phyloP scores from a whole-genome alignment of 2,797 vertebrate genomes.

The Myiothlypis coronata region DNA sequence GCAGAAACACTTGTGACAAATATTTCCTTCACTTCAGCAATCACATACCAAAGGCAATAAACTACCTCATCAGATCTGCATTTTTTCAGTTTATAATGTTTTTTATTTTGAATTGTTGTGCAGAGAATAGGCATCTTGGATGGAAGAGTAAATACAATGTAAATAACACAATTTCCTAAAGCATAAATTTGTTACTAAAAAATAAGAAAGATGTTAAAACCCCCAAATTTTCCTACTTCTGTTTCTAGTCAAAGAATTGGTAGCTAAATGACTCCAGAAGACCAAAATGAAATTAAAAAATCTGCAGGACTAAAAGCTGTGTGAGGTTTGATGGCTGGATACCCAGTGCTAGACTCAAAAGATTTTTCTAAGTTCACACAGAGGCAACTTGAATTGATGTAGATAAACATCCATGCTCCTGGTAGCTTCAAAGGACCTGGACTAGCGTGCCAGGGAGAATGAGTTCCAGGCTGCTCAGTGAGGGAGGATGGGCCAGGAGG shows the following conservation, averaged over 20 bases:
- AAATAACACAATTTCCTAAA: not conserved
- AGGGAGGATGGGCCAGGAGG: not conserved
- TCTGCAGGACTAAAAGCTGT: not conserved
- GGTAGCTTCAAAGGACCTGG: not conserved
- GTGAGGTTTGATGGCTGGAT: not conserved
- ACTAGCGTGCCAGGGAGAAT: not conserved
- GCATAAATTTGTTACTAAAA: not conserved
- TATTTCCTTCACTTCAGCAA: conserved; percentile 9
- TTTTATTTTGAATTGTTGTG: not conserved
- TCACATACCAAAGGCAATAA: not conserved
- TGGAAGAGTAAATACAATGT: not conserved
- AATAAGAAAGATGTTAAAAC: not conserved
- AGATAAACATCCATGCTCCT: not conserved
- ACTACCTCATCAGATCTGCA: not conserved
- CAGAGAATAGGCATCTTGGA: not conserved
- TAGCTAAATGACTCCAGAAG: not conserved
- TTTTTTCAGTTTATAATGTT: not conserved
- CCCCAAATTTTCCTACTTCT: not conserved
- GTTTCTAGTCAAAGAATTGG: not conserved
- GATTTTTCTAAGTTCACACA: not conserved
- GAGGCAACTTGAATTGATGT: not conserved
- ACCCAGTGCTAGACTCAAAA: not conserved
- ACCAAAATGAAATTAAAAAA: not conserved
- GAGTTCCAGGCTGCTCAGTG: not conserved
- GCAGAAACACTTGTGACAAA: not conserved